Base-by-base conservation (phyloP, 2,113 vertebrate genomes). In the Dipodomys spectabilis region DNA sequence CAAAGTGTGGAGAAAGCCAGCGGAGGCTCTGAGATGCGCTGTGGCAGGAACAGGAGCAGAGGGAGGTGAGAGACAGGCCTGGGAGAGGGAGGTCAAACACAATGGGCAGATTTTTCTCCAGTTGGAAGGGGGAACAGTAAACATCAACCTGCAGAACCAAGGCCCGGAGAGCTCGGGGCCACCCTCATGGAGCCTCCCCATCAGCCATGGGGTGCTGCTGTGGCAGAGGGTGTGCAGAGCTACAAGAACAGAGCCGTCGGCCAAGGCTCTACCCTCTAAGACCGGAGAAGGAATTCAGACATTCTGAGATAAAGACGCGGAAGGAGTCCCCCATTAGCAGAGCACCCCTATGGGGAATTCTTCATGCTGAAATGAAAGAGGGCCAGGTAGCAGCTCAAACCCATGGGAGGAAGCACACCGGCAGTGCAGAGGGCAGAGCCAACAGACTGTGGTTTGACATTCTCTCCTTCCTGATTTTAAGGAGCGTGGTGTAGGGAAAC, bases 351-450 rank as follows among this genome's bases (percentile, higher is more conserved):
- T 19, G 6, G 65, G 12, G 60, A 18, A 13, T 5, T 49, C 13
- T 35, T 30, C 39, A 20, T 3, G 6, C 23, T 35, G 19, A 68
- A 32, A 53, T 0, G 5, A 18, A 32, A 44, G n/a, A 49, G 20
- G 0, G 2, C 16, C 6, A 16, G 25, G 13, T 30, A 12, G 15
- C 0, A 5, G 19, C 27, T 39, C 67, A 25, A 39, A 13, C 6
- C 8, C 65, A 30, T 2, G 13, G 0, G 32, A 57, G 16, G 18
- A 19, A 30, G 9, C 9, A 5, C 62, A 32, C 23, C 67, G 57
- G n/a, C 16, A 7, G 80, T 2, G 12, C 53, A 57, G 53, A 49
- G 53, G 53, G 16, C 53, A 57, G 53, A 57, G 53, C 53, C 13
- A 57, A 16, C 15, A 13, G 2, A 13, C 53, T 57, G 12, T 57